These are phyloP conservation scores for Ciconia boyciana DNA, from an alignment of 2,113 vertebrate genomes.

Conservation along the genomic window DNA sequence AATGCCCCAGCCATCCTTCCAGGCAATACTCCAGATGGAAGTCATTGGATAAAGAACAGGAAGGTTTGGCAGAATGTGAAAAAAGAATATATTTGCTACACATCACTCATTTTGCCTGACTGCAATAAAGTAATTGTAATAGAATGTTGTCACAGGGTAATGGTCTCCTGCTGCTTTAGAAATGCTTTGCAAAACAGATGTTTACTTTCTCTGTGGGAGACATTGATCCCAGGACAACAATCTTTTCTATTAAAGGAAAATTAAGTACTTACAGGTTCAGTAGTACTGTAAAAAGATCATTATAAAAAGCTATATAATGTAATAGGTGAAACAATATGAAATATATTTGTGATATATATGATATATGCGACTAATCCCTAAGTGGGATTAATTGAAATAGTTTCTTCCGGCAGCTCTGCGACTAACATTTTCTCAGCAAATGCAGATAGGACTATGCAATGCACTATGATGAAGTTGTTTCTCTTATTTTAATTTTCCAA, in stretches of 20 bases:
- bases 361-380: not conserved
- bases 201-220: conserved; percentile 55
- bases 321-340: not conserved
- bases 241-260: conserved; percentile 45
- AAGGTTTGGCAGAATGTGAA: conserved; percentile 29
- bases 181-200: conserved; percentile 60
- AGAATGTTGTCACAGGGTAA: conserved; percentile 55
- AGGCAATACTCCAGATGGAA: conserved; percentile 54
- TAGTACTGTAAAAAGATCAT: not conserved
- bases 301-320: not conserved
- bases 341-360: not conserved
- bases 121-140: conserved; percentile 59
- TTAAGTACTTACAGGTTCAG: conserved; percentile 3
- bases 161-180: conserved; percentile 52
- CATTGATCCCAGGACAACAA: not conserved
- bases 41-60: conserved; percentile 32
- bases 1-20: conserved; percentile 13
- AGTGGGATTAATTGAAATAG: not conserved
- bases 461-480: conserved; percentile 6
- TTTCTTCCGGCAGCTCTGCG: not conserved
- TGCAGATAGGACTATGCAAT: not conserved
- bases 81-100: conserved; percentile 42
- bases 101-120: conserved; percentile 55
- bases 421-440: not conserved
- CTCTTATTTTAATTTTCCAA: conserved; percentile 10